Evolutionary conservation across 2,113 vertebrate species (phyloP), one percentile per base, ranked within the genome.

Genomic region (Embiotoca jacksoni): DNA sequence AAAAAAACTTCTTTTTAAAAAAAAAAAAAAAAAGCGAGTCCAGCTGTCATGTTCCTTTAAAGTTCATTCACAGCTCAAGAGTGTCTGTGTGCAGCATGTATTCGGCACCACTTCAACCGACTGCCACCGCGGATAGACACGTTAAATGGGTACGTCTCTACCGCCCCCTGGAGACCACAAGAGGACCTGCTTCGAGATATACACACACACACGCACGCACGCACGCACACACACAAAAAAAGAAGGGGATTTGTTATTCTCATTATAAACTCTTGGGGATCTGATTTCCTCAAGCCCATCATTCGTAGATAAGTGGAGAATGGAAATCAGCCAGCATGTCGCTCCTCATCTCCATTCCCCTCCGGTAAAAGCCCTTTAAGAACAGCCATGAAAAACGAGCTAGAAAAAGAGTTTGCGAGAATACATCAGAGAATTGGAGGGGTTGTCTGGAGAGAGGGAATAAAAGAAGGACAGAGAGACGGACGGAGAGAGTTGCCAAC

Each of bases 261-360:
- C 87, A 92, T 91, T 89, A 92, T 65, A 92, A 93, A 89, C 80
- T 87, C 81, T 66, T 14, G 15, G 80, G 83, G 88, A 92, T 93
- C 87, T 75, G 81, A 88, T 93, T 92, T 92, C 87, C 50, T 75
- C 70, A 35, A 91, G 80, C 58, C 81, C 84, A 90, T 92, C 88
- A 85, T 74, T 89, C 55, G 80, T 52, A 92, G 85, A 90, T 91
- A 92, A 94, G 88, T 92, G 83, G 88, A 2, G 44, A 88, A 88
- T 92, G 88, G 88, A 91, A 91, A 91, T 91, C 86, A 88, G 86
- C 83, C 90, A 92, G 81, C 68, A 70, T 81, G 91, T 90, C 84
- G 72, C 80, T 91, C 89, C 88, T 93, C 89, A 88, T 91, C 82
- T 82, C 65, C 58, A 80, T 79, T 73, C 86, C 61, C 80, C 63